Evolutionary conservation across 2,797 vertebrate species (phyloP).

Genomic region (Cyclura pinguis): DNA sequence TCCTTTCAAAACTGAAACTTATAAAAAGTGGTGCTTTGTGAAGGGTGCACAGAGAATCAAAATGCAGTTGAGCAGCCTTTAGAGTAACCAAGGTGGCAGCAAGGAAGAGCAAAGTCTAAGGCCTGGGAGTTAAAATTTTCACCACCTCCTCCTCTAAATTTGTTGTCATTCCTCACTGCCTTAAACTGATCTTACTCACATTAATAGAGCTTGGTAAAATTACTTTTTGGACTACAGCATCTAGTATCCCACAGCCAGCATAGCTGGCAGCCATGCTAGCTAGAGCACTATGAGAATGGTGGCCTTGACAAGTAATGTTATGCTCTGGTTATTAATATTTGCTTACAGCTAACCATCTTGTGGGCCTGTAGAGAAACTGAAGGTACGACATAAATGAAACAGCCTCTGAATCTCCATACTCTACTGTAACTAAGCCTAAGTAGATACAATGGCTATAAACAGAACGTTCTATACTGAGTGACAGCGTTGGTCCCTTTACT

Average conservation of each 20-base stretch:
- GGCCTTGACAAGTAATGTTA: too few species aligned
- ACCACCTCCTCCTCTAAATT: neutral
- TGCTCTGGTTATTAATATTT: neutral
- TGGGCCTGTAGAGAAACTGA: neutral
- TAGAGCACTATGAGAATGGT: too few species aligned
- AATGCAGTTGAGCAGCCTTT: conserved; percentile 22
- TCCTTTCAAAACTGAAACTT: conserved; percentile 42
- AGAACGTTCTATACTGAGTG: neutral
- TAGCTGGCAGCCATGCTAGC: too few species aligned
- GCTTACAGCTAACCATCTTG: neutral
- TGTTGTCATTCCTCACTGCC: neutral
- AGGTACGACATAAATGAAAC: neutral
- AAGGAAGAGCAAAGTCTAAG: neutral
- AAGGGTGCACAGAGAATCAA: conserved; percentile 13
- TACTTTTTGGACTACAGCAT: too few species aligned
- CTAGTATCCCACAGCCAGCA: too few species aligned
- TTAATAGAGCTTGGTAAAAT: too few species aligned
- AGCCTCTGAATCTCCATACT: too few species aligned
- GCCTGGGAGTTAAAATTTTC: neutral
- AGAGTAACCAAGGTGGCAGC: neutral
- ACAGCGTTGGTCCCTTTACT: neutral
- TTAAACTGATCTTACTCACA: too few species aligned
- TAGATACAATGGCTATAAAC: neutral
- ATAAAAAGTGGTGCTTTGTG: conserved; percentile 33
- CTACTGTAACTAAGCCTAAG: neutral